A percentile compares a stretch with the other conserved stretches of the same genome.
phyloP scores from a whole-genome alignment of 2,888 invertebrate genomes.

The Xestia xanthographa region DNA sequence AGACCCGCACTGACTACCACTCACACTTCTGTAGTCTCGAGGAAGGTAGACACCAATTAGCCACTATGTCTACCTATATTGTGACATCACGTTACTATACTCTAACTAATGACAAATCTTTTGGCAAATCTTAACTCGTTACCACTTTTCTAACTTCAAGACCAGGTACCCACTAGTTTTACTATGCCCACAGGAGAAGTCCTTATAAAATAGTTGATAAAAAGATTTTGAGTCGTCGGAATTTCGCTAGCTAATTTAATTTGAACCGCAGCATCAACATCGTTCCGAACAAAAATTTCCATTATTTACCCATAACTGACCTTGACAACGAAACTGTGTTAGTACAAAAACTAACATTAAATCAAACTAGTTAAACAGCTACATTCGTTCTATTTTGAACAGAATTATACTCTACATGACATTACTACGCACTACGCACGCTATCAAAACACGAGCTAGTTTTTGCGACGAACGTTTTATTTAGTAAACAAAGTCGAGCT shows the following conservation, averaged over 20 bases:
- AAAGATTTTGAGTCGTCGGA: too few relatives aligned
- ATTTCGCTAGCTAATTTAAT: not conserved
- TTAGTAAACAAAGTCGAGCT: slow-evolving; percentile 38
- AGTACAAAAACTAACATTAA: slow-evolving; percentile 45
- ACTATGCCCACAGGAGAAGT: too few relatives aligned
- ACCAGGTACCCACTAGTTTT: too few relatives aligned
- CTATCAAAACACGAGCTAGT: slow-evolving; percentile 34
- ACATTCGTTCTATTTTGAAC: slow-evolving; percentile 57
- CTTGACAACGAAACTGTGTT: slow-evolving; percentile 50
- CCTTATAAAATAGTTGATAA: too few relatives aligned
- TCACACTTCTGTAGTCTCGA: too few relatives aligned
- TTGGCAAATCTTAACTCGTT: too few relatives aligned
- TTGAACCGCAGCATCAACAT: not conserved
- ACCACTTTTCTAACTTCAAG: too few relatives aligned
- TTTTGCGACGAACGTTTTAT: slow-evolving; percentile 31
- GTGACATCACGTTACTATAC: too few relatives aligned
- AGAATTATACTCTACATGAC: slow-evolving; percentile 23
- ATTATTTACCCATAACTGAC: slow-evolving; percentile 37
- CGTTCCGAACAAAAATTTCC: not conserved
- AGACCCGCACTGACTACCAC: too few relatives aligned
- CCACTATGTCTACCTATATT: too few relatives aligned
- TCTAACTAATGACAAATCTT: too few relatives aligned
- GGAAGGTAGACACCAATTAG: too few relatives aligned
- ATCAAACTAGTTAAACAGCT: slow-evolving; percentile 42
- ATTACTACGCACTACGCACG: slow-evolving; percentile 57